These are phyloP conservation scores for Lycia hirtaria DNA, from an alignment of 2,888 invertebrate species.

Conservation along the genomic window DNA sequence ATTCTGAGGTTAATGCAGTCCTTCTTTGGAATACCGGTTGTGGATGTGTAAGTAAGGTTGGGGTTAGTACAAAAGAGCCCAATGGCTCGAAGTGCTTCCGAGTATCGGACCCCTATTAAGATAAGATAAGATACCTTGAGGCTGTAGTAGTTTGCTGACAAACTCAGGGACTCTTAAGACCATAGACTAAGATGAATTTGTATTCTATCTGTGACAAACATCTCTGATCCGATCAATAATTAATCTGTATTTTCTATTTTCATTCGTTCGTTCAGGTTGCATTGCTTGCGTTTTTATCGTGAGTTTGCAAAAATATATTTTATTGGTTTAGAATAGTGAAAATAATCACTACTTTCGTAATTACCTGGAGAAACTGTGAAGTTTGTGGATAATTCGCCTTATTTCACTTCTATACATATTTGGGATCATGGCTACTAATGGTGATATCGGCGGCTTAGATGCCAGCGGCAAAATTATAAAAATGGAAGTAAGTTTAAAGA, in stretches of 20 bases:
- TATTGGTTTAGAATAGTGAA: not conserved
- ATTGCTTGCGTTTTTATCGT: slow-evolving; percentile 33
- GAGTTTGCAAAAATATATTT: slow-evolving; percentile 46
- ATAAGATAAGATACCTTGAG: too few relatives aligned
- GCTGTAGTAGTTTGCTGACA: too few relatives aligned
- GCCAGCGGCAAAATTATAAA: slow-evolving; percentile 82
- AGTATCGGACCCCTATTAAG: too few relatives aligned
- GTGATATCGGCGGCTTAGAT: slow-evolving; percentile 74
- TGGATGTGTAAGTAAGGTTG: too few relatives aligned
- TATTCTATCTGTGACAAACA: too few relatives aligned
- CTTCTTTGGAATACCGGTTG: too few relatives aligned
- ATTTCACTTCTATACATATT: slow-evolving; percentile 30
- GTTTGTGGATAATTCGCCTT: slow-evolving; percentile 5
- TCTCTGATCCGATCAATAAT: too few relatives aligned
- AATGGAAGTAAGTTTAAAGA: slow-evolving; percentile 82
- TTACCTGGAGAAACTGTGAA: not conserved
- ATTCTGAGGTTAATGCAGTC: too few relatives aligned
- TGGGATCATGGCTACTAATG: slow-evolving; percentile 72
- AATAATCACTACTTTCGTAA: not conserved
- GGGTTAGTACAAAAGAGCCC: too few relatives aligned
- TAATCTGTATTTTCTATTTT: not conserved
- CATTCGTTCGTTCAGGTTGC: slow-evolving; percentile 5
- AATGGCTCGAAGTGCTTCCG: too few relatives aligned
- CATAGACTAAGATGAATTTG: too few relatives aligned
- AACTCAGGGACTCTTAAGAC: too few relatives aligned